Base-by-base conservation (phyloP, 2,888 invertebrate genomes). In the Koerneria pararmatus region DNA sequence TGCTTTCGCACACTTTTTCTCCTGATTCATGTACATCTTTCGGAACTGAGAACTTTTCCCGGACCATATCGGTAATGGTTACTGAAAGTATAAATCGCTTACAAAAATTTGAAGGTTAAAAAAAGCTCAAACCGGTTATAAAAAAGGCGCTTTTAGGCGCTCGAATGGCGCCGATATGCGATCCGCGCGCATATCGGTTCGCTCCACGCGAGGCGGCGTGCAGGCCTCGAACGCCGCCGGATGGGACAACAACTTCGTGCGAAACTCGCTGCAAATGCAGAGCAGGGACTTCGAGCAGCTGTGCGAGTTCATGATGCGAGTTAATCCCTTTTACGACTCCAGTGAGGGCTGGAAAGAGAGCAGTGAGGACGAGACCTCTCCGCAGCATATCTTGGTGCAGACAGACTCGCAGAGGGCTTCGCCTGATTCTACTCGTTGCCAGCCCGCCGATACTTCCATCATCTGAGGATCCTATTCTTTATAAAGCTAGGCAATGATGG, bases 261-360 rank as follows among this genome's bases (percentile, higher is more conserved):
- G 80, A 22, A 78, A 75, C 63, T 76, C 76, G 22, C 67, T 80
- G 1, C 53, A 46, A 48, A 70, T 74, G 61, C 68, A 76, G 73
- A 74, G 74, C 58, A 71, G 74, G 29, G 75, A 77, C 69, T 77
- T 79, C 48, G 78, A 79, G 66, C 78, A 79, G 57, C 69, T 80
- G 1, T 80, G 79, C 66, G 80, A 80, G 65, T 80, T 80, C 69
- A 80, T 80, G 59, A 80, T 80, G 80, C 24, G 74, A 53, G 80
- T 80, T 31, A 80, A 79, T 63, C 80, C 80, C 4, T 64, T 79
- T 49, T 79, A 80, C 60, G 80, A 80, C 65, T 78, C 78, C 6
- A 75, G 75, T 65, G 80, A 80, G 57, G 80, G 80, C 19, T 80
- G 80, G 80, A 61, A 77, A 56, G 80, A 80, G 67, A 77, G 77